Evolutionary conservation across 2,113 vertebrate genomes (phyloP).

Genomic region (Amazona guildingii): DNA sequence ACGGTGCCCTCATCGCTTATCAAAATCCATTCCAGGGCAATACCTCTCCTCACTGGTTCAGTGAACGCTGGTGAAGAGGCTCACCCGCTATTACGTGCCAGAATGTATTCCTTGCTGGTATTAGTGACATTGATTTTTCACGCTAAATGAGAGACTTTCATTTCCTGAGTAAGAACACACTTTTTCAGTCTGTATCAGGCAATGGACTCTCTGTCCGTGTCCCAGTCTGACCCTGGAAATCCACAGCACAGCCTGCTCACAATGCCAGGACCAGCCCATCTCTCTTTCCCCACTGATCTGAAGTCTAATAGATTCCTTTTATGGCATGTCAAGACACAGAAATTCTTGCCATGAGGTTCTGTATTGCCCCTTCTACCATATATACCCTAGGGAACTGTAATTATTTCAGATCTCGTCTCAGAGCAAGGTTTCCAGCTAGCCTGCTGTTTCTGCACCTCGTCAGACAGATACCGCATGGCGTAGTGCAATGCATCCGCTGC

Average conservation of each 20-base stretch:
- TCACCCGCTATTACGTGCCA: background rate
- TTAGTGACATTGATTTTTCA: background rate
- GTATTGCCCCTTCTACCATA: background rate
- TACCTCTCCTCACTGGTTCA: background rate
- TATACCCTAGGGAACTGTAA: background rate
- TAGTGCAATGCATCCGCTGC: background rate
- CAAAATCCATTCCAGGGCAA: background rate
- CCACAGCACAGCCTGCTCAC: background rate
- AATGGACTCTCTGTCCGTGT: background rate
- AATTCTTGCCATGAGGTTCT: background rate
- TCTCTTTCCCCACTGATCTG: background rate
- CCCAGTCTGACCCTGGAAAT: background rate
- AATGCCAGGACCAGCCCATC: background rate
- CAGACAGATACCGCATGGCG: background rate
- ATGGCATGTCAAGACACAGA: background rate
- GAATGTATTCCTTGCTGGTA: background rate
- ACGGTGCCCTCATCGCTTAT: background rate
- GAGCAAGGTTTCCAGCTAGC: background rate
- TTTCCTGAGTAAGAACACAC: background rate
- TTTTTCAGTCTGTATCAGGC: background rate
- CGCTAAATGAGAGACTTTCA: background rate
- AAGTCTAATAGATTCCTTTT: background rate
- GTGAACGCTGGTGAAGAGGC: background rate
- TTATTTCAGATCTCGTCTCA: background rate
- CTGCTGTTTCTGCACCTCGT: background rate